A percentile compares a stretch with the other conserved stretches of the same genome.
These are phyloP conservation scores for Gephyroberyx darwinii DNA, from an alignment of 2,797 vertebrate species.

Conservation along the genomic window DNA sequence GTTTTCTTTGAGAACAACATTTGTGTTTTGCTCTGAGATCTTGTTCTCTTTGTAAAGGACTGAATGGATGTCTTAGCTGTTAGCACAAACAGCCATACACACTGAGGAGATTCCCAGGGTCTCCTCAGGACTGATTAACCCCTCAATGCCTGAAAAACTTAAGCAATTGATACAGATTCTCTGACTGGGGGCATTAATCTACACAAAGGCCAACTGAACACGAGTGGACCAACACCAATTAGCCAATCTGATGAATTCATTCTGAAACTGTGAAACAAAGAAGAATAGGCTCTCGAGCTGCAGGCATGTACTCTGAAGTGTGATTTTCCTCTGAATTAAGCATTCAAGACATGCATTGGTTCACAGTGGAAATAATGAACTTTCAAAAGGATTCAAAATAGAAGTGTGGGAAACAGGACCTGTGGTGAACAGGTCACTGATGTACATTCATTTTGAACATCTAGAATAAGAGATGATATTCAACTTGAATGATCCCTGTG, in stretches of 20 bases:
- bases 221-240: conserved; percentile 21
- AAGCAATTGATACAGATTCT: conserved; percentile 34
- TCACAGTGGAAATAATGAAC: conserved; percentile 8
- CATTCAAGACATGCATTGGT: conserved; percentile 16
- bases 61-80: conserved; percentile 6
- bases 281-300: conserved; percentile 6
- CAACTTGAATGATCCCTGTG: no score
- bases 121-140: conserved; percentile 25
- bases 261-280: conserved; percentile 11
- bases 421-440: background rate
- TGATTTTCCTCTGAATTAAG: conserved; percentile 17
- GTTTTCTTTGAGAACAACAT: background rate
- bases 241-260: conserved; percentile 32
- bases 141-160: conserved; percentile 45
- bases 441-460: background rate
- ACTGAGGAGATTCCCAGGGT: conserved; percentile 32
- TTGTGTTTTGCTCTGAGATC: background rate
- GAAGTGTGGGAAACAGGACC: conserved; percentile 2
- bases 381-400: conserved; percentile 7
- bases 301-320: background rate
- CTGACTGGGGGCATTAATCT: conserved; percentile 34
- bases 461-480: background rate
- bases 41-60: background rate
- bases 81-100: conserved; percentile 5
- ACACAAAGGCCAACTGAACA: conserved; percentile 16